phyloP scores from a whole-genome alignment of 2,113 vertebrate genomes.

The Notiomystis cincta region DNA sequence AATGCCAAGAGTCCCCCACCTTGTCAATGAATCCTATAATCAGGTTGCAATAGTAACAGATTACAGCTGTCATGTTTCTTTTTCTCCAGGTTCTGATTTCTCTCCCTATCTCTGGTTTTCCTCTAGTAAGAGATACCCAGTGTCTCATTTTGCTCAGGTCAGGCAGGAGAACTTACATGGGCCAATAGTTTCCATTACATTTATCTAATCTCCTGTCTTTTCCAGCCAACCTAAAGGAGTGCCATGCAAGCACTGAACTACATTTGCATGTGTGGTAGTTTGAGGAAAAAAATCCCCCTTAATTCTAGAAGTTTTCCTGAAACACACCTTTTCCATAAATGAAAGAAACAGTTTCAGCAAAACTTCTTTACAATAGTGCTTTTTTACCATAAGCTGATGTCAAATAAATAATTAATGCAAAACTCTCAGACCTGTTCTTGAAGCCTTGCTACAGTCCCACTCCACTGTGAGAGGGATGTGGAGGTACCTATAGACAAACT shows the following conservation, averaged over 20 bases:
- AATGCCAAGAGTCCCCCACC: neutral
- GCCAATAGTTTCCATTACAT: slow-evolving; percentile 67
- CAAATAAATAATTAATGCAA: neutral
- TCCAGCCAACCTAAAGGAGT: slow-evolving; percentile 7
- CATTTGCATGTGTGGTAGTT: neutral
- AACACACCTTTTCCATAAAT: neutral
- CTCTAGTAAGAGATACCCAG: slow-evolving; percentile 47
- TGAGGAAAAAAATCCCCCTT: no score
- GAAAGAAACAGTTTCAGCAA: neutral
- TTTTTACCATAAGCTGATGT: neutral
- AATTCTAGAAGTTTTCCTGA: neutral
- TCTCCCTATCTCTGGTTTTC: slow-evolving; percentile 61
- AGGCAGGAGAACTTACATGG: slow-evolving; percentile 28
- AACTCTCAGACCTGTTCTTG: neutral
- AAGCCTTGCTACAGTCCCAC: neutral
- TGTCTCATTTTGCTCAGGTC: slow-evolving; percentile 65
- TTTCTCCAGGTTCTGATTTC: slow-evolving; percentile 70
- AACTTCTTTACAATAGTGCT: neutral
- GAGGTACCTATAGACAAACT: neutral
- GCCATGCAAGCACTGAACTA: neutral
- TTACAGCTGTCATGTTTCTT: slow-evolving; percentile 58
- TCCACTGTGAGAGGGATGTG: neutral
- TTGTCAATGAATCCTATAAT: slow-evolving; percentile 16
- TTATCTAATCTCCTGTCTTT: slow-evolving; percentile 33
- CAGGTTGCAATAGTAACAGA: slow-evolving; percentile 66